These are phyloP conservation scores for Alauda arvensis DNA, from an alignment of 2,797 vertebrate genomes.

Conservation along the genomic window DNA sequence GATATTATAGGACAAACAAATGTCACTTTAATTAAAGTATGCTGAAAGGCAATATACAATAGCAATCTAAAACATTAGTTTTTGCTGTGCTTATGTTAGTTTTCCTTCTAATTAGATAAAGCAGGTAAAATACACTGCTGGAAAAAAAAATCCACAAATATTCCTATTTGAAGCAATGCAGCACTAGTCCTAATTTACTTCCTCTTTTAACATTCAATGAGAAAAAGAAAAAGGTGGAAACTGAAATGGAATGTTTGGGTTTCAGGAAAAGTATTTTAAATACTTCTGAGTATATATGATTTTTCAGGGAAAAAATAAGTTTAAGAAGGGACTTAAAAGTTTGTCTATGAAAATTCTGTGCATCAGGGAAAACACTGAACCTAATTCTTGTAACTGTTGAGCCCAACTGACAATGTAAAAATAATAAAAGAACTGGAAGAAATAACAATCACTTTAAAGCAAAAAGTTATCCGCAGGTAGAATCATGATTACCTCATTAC, in stretches of 20 bases:
- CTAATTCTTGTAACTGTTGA: background rate
- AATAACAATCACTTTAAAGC: background rate
- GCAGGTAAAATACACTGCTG: background rate
- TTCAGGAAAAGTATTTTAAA: background rate
- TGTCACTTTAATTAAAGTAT: conserved; percentile 66
- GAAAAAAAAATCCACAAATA: background rate
- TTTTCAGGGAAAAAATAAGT: background rate
- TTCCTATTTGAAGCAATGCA: background rate
- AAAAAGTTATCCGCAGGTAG: background rate
- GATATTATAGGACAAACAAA: conserved; percentile 69
- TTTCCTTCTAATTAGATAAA: background rate
- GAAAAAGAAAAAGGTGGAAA: background rate
- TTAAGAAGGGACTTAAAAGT: background rate
- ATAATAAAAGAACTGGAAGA: background rate
- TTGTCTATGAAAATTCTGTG: background rate
- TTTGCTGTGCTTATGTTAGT: conserved; percentile 16
- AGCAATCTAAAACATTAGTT: background rate
- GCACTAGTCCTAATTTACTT: background rate
- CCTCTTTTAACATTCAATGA: background rate
- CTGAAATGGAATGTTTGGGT: background rate
- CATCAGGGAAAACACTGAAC: background rate
- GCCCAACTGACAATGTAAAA: background rate
- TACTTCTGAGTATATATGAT: background rate
- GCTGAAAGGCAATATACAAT: conserved; percentile 46
- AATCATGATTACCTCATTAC: background rate